These are phyloP conservation scores for Prunella strophiata DNA, from an alignment of 2,797 vertebrate genomes.

Conservation along the genomic window DNA sequence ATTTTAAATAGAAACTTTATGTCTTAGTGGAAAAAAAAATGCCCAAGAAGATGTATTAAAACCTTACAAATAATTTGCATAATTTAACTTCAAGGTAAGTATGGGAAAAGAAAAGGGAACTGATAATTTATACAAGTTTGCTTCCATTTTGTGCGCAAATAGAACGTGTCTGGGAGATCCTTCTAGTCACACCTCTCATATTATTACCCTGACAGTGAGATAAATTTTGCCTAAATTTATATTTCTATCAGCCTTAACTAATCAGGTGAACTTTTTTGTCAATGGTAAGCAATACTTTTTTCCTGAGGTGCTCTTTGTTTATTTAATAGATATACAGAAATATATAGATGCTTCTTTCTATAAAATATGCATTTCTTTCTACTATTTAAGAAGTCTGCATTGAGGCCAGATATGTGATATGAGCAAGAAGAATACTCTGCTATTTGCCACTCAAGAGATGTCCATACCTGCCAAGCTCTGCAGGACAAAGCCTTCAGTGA, in stretches of 20 bases:
- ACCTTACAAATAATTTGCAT: neutral
- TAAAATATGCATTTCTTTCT: neutral
- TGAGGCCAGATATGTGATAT: neutral
- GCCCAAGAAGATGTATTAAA: neutral
- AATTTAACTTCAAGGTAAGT: neutral
- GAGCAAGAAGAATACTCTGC: neutral
- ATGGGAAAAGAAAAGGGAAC: neutral
- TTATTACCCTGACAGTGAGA: neutral
- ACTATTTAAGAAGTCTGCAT: neutral
- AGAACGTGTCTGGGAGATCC: neutral
- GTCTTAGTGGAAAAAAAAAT: neutral
- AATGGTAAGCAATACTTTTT: neutral
- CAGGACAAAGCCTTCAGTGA: neutral
- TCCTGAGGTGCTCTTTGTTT: neutral
- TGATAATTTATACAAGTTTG: neutral
- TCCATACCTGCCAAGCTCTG: neutral
- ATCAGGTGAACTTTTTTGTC: neutral
- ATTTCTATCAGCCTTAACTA: neutral
- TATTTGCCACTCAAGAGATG: accelerated
- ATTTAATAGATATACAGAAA: neutral
- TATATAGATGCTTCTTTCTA: accelerated
- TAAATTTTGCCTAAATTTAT: neutral
- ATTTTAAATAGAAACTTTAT: neutral
- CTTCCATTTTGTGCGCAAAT: neutral
- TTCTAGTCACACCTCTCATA: neutral